phyloP scores from a whole-genome alignment of 1,140 invertebrate species.

The Heliconius hermathena region DNA sequence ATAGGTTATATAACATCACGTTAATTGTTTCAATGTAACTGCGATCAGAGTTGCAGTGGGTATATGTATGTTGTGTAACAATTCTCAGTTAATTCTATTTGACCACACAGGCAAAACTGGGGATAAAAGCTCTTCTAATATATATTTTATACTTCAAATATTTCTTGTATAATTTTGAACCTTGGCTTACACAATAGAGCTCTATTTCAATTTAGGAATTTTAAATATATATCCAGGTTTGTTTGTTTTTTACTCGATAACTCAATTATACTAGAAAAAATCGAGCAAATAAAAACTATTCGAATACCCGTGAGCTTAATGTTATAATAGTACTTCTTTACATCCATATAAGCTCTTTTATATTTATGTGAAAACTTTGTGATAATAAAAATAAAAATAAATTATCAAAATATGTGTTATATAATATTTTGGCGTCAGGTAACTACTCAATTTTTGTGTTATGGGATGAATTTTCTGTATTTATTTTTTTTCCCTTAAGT shows the following conservation, averaged over 20 bases:
- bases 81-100: too few species aligned
- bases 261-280: background rate
- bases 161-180: background rate
- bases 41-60: too few species aligned
- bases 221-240: background rate
- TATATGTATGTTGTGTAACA: too few species aligned
- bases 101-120: too few species aligned
- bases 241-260: background rate
- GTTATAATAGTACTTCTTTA: background rate
- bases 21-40: too few species aligned
- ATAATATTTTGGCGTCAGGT: too few species aligned
- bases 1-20: too few species aligned
- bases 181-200: background rate
- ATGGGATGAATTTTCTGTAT: too few species aligned
- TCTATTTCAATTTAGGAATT: background rate
- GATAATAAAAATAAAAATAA: background rate
- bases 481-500: too few species aligned
- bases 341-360: background rate
- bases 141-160: background rate
- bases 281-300: constrained; percentile 4
- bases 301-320: background rate
- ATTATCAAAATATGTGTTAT: too few species aligned
- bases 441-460: too few species aligned
- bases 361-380: background rate
- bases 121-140: too few species aligned